A percentile compares a stretch with the other conserved stretches of the same genome.
phyloP scores from a whole-genome alignment of 1,140 invertebrate species.

The Euschistus heros region DNA sequence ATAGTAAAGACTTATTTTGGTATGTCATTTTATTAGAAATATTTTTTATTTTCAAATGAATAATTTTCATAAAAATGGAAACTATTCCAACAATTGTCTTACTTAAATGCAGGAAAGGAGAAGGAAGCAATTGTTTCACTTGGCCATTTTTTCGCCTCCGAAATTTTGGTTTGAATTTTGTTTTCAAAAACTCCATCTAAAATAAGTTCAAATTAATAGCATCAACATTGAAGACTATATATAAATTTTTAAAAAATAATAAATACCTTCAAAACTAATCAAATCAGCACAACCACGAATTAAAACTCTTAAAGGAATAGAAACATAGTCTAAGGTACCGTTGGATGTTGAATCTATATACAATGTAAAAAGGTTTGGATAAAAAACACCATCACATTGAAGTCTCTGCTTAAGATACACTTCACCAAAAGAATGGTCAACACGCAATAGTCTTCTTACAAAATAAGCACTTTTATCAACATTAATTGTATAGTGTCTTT shows the following conservation, averaged over 20 bases:
- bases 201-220: neutral
- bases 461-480: constrained; percentile 66
- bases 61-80: too few relatives aligned
- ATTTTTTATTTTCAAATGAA: too few relatives aligned
- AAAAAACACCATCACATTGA: constrained; percentile 68
- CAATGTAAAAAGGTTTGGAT: constrained; percentile 72
- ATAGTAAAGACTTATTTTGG: too few relatives aligned
- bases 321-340: constrained; percentile 72
- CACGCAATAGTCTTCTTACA: constrained; percentile 61
- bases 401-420: constrained; percentile 59
- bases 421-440: constrained; percentile 59
- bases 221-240: neutral
- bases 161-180: constrained; percentile 34
- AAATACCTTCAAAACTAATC: constrained; percentile 29
- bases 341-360: constrained; percentile 76
- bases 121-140: constrained; percentile 73
- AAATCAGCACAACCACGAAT: constrained; percentile 54
- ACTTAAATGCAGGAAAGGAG: constrained; percentile 50
- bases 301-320: constrained; percentile 62
- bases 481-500: constrained; percentile 43
- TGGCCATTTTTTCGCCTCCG: constrained; percentile 69
- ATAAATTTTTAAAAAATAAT: neutral
- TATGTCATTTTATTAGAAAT: too few relatives aligned
- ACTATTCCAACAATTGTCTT: constrained; percentile 17
- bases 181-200: constrained; percentile 26